Evolutionary conservation across 2,888 invertebrate species (phyloP), one percentile per base, ranked within the genome.

Genomic region (Drosophila leonis): DNA sequence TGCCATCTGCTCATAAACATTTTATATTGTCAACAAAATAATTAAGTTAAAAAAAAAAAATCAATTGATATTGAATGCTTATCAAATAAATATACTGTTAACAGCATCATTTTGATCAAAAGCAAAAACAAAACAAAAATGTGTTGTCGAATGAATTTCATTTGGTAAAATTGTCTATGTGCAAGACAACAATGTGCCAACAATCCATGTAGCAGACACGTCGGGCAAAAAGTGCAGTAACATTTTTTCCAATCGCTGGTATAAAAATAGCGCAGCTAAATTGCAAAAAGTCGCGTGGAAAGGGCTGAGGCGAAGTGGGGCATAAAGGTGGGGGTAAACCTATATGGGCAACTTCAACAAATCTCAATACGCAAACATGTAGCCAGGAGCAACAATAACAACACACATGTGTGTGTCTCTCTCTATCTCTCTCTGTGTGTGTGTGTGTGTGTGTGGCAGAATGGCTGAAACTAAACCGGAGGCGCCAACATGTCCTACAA

Each of bases 401-500:
- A 78, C 65, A 15, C 55, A 33, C 24, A 13, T 39, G n/a, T 46
- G 15, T 55, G 35, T 42, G 61, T 48, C 33, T 72, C 24, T 24
- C 7, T 24, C 13, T 35, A 4, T 33, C 33, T 33, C 33, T 10
- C 33, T 33, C 33, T n/a, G n/a, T 24, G 24, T 24, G 24, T 41
- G 15, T 49, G n/a, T 51, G 39, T 42, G 56, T 49, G 78, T 56
- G 39, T 78, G 65, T 56, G 33, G 65, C 78, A 51, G 59, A 73
- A 76, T 78, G 60, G 80, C 65, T 69, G 69, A 79, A 82, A 82
- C 80, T 82, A 88, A 90, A 87, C 85, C 83, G 84, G 88, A 91
- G 92, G 91, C 91, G 92, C 91, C 92, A 91, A 89, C 90, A 90
- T 91, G 91, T 91, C 91, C 91, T 91, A 86, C 85, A 90, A 89